Conservation (phyloP, 2,113 vertebrate species). For the Syrrhaptes paradoxus region DNA sequence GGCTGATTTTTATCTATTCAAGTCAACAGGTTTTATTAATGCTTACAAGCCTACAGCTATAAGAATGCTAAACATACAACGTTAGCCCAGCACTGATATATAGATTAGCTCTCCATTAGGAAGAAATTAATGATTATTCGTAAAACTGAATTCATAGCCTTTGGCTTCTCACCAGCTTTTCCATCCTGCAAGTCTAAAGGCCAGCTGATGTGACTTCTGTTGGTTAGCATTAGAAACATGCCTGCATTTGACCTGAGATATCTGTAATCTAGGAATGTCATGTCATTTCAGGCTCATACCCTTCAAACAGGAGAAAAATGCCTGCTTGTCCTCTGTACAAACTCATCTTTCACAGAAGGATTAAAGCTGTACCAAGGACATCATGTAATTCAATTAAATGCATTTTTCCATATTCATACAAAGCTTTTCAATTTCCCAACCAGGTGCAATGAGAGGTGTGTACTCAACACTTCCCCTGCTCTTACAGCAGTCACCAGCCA, state of each 20-base stretch:
- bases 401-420: not conserved
- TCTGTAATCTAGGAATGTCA: not conserved
- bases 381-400: not conserved
- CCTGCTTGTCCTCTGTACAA: not conserved
- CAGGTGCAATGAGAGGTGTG: not conserved
- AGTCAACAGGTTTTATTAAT: slow-evolving; percentile 54
- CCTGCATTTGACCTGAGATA: not conserved
- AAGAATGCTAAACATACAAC: slow-evolving; percentile 24
- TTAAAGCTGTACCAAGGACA: not conserved
- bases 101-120: slow-evolving; percentile 51
- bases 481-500: not conserved
- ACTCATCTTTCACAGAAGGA: not conserved
- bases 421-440: not conserved
- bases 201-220: not conserved
- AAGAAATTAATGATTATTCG: slow-evolving; percentile 38
- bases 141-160: slow-evolving; percentile 16
- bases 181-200: not conserved
- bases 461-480: not conserved
- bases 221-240: not conserved
- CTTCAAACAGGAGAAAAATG: not conserved
- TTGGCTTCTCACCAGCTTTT: slow-evolving; percentile 16
- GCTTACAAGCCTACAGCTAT: slow-evolving; percentile 45
- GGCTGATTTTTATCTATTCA: slow-evolving; percentile 32
- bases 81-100: slow-evolving; percentile 35
- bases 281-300: not conserved